Conservation (phyloP, 2,113 vertebrate genomes). For the Uria lomvia region DNA sequence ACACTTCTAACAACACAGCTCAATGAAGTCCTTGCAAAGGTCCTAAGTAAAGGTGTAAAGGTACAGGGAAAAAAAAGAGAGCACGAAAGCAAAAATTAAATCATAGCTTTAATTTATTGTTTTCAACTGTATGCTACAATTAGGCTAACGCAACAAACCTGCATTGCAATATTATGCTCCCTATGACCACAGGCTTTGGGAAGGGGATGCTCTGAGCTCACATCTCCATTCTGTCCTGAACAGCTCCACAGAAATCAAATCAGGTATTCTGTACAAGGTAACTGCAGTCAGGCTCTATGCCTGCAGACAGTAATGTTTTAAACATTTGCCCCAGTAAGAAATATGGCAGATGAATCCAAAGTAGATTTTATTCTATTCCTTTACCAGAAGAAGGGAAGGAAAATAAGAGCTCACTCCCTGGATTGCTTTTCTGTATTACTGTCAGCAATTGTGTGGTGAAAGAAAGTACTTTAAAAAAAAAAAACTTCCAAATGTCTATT, state of each 20-base stretch:
- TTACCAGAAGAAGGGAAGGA: background rate
- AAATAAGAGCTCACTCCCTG: background rate
- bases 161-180: background rate
- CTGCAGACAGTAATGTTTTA: background rate
- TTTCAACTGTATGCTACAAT: background rate
- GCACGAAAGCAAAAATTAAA: background rate
- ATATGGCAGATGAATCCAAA: background rate
- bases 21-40: background rate
- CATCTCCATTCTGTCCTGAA: background rate
- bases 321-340: background rate
- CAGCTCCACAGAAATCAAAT: background rate
- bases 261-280: background rate
- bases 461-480: background rate
- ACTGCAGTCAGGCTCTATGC: background rate
- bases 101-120: background rate
- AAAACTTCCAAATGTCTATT: background rate
- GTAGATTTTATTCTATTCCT: background rate
- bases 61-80: background rate
- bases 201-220: background rate
- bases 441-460: background rate
- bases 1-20: background rate
- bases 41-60: background rate
- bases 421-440: background rate
- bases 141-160: accelerated
- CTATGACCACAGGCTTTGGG: background rate